Evolutionary conservation across 2,113 vertebrate genomes (phyloP), one percentile per base, ranked within the genome.

Genomic region (Charadrius vociferus): DNA sequence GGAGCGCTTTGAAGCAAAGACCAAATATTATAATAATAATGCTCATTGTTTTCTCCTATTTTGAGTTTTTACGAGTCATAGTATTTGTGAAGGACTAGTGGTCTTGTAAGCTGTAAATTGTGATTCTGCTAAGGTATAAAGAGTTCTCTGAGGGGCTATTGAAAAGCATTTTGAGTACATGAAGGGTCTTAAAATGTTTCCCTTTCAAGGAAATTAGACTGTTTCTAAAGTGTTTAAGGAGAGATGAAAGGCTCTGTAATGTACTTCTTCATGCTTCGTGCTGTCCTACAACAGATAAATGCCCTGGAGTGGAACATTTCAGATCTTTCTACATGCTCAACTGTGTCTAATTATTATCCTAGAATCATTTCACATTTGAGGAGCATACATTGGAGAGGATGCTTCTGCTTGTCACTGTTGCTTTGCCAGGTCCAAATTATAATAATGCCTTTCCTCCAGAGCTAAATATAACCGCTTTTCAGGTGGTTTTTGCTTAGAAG

Each of bases 401-500:
- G 53, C 1, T 1, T 75, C 89, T 91, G 62, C 66, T 92, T 86
- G 83, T 82, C 86, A 79, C 37, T 47, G 81, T 62, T 66, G 71
- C 58, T 87, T 93, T 95, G 91, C 70, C 78, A 73, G 26, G 37
- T 82, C 45, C 49, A 72, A 62, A 88, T 89, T 47, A 67, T 36
- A 70, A 52, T 53, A 80, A 75, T 41, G 61, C 8, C 52, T 90
- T 85, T 89, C 24, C 52, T 87, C 43, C 58, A 53, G 41, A 79
- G 81, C 80, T 94, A 87, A 95, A 96, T 95, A 93, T 81, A 94
- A 86, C n/a, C 47, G 55, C n/a, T 81, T 91, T 75, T 87, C 61
- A 61, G 36, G 43, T 36, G n/a, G 0, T 43, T 90, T 81, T 80
- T 75, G 43, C 61, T 72, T 1, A 74, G 19, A 74, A 74, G n/a